These are phyloP conservation scores for Gymnopithys bicolor DNA, from an alignment of 2,797 vertebrate genomes.

Conservation along the genomic window DNA sequence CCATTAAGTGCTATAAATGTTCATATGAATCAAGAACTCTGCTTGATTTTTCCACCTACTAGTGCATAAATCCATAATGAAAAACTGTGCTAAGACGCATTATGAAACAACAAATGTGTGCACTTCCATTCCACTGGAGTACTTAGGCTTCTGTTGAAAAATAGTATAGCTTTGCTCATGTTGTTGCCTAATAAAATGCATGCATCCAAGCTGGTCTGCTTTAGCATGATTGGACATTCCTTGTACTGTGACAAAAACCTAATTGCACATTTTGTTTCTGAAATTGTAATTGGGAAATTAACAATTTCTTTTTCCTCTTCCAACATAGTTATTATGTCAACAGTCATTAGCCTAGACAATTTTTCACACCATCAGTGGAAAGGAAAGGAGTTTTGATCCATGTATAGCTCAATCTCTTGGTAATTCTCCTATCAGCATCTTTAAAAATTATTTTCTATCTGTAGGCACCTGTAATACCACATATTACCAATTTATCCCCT, in stretches of 20 bases:
- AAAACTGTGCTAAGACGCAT: conserved; percentile 51
- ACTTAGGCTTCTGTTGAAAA: conserved; percentile 68
- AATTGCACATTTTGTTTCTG: conserved; percentile 55
- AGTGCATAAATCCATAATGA: conserved; percentile 44
- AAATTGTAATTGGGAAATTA: conserved; percentile 35
- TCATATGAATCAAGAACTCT: conserved; percentile 50
- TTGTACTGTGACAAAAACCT: conserved; percentile 68
- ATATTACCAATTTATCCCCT: neutral
- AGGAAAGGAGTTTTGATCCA: conserved; percentile 65
- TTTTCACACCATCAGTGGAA: conserved; percentile 68
- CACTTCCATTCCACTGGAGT: conserved; percentile 71
- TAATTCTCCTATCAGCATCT: conserved; percentile 43
- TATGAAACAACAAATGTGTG: conserved; percentile 54
- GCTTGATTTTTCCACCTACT: conserved; percentile 65
- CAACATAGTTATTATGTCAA: conserved; percentile 28
- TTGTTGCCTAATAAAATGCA: conserved; percentile 73
- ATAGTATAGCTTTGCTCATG: conserved; percentile 64
- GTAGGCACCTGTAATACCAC: conserved; percentile 48
- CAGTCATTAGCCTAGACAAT: conserved; percentile 28
- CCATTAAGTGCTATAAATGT: conserved; percentile 69
- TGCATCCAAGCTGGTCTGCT: conserved; percentile 70
- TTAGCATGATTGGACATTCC: conserved; percentile 68
- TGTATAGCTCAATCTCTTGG: conserved; percentile 40
- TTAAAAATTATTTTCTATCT: conserved; percentile 61
- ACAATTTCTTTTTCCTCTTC: conserved; percentile 39